These are phyloP conservation scores for Siderastrea siderea DNA, from an alignment of 92 coral and sea anemone genomes.

Conservation along the genomic window DNA sequence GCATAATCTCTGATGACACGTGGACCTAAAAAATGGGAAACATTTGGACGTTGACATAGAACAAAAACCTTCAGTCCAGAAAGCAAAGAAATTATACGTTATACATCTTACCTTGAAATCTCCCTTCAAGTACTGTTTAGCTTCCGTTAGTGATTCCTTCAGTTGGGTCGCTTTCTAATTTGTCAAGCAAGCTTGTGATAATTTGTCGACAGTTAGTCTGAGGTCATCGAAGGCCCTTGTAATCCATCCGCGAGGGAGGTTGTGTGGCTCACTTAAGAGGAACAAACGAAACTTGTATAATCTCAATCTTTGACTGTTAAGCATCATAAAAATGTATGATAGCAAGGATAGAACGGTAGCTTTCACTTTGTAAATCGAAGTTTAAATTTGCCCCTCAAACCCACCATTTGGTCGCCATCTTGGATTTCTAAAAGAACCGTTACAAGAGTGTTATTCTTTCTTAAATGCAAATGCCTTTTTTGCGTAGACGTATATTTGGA, in stretches of 20 bases:
- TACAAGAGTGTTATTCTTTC: too few species aligned
- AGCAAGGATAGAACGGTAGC: too few species aligned
- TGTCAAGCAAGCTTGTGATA: conserved; percentile 18
- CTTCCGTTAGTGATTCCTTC: conserved; percentile 31
- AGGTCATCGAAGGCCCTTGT: conserved; percentile 43
- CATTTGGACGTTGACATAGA: background rate
- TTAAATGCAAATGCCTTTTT: too few species aligned
- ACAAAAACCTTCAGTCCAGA: conserved; percentile 6
- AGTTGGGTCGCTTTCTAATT: conserved; percentile 29
- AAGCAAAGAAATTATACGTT: background rate
- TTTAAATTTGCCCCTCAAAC: too few species aligned
- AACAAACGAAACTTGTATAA: too few species aligned
- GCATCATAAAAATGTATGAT: too few species aligned
- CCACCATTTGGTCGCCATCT: too few species aligned
- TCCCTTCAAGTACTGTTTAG: conserved; percentile 16
- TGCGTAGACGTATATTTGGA: too few species aligned
- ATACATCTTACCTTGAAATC: conserved; percentile 39
- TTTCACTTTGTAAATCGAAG: too few species aligned
- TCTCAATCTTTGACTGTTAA: too few species aligned
- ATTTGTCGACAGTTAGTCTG: conserved; percentile 26
- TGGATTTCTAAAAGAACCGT: too few species aligned
- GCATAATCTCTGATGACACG: conserved; percentile 35
- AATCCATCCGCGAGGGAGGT: conserved; percentile 58
- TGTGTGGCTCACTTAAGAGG: too few species aligned
- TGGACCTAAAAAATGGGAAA: conserved; percentile 41